Evolutionary conservation across 1,140 invertebrate genomes (phyloP), one percentile per base, ranked within the genome.

Genomic region (Aphis gossypii): DNA sequence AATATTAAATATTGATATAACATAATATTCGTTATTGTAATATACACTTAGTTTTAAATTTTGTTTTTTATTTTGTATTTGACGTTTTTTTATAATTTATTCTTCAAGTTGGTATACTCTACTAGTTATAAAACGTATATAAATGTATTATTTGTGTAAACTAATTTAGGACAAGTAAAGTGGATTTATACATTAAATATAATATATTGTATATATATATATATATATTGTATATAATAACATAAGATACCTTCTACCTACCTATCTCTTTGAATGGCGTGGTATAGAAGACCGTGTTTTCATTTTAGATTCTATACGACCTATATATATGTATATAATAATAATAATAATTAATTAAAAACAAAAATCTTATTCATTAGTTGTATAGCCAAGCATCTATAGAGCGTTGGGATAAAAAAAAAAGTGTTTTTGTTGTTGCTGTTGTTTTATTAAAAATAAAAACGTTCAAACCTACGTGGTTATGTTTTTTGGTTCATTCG

Each of bases 401-500:
- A 76, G 60, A 76, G n/a, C 76, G 76, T 38, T 38, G 35, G 35
- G 35, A 83, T 83, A n/a, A 76, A 76, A 76, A n/a, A 68, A 76
- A 68, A 1, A 68, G 30, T 68, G 30, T 68, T 68, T 68, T 18
- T 76, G 60, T 76, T 76, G 30, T 76, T n/a, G 60, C 30, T n/a
- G 60, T 76, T 76, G 60, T 76, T 76, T 76, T 76, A 68, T 68
- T 68, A 68, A 68, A 76, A 76, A n/a, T n/a, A 76, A 76, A 76
- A 76, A 76, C n/a, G 60, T 76, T 76, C 60, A 76, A 76, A 76
- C 60, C 60, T 76, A 76, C 60, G 60, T 76, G 60, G 60, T n/a
- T n/a, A 30, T 76, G 60, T 76, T 76, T n/a, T 76, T 76, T 76
- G 30, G 60, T 76, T 76, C 30, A 76, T 76, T 76, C 60, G n/a